Evolutionary conservation across 2,797 vertebrate genomes (phyloP), one percentile per base, ranked within the genome.

Genomic region (Echiichthys vipera): DNA sequence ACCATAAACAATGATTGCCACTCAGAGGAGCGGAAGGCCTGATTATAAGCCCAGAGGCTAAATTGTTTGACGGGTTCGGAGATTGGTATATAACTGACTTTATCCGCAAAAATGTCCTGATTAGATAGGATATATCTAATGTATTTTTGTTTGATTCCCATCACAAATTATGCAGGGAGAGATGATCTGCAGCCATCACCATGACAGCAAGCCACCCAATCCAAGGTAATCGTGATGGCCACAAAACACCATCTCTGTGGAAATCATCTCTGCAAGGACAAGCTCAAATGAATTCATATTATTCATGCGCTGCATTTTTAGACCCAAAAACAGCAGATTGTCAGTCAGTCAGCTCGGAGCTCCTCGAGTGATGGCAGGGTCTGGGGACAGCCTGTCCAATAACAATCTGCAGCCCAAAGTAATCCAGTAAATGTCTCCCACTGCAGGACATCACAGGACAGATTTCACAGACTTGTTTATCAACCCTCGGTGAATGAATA

Each of bases 381-480:
- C 15, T 0, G 25, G 49, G 42, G 57, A 40, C 66, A 36, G 45
- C 30, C 8, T 64, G 45, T 24, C 58, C 43, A 59, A 24, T 43
- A 53, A 37, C 57, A 51, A 45, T 42, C 39, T 43, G 17, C 57
- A 50, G 40, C 11, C 18, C 49, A 46, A 14, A 39, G 27, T 7
- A 47, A 73, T 64, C 50, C 43, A 56, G 51, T 43, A 27, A 54
- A 25, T 27, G 4, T 30, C 25, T 55, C 71, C 68, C 49, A 25
- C 45, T 11, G 39, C 78, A 63, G 30, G 54, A 29, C 20, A n/a
- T 32, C 17, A 47, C 8, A 49, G 27, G 39, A 22, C 15, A 13
- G 34, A 22, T 43, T 42, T 57, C 46, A 54, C 50, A 15, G 29
- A 55, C 30, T 34, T 58, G 57, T 68, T 78, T 69, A 61, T 54